Evolutionary conservation across 2,113 vertebrate species (phyloP), one percentile per base, ranked within the genome.

Genomic region (Polypterus senegalus): DNA sequence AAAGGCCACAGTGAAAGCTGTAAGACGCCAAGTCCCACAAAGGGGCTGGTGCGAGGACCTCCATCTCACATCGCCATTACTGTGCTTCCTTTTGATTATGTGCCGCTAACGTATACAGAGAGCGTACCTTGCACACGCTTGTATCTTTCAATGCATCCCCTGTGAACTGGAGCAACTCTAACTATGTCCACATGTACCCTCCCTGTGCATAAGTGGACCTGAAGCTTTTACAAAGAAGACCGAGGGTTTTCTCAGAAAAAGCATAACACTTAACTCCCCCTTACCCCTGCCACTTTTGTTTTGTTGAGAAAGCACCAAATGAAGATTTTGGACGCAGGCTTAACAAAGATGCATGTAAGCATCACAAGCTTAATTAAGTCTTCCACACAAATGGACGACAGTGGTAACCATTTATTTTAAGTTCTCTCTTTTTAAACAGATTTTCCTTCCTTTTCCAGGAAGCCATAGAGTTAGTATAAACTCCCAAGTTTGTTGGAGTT

Each of bases 61-160:
- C 27, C 27, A 27, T 27, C 27, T 27, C 27, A 27, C 27, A 27
- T 27, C 27, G 27, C 27, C 27, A 27, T 27, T 27, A 27, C 27
- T 27, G 27, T 74, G 67, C 71, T 75, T 77, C 73, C 61, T 61
- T 70, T 61, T 66, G 70, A 70, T 80, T 82, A 83, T 86, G 82
- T 86, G 82, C 77, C 76, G 71, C 78, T 77, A 78, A 72, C 58
- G 75, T 77, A 86, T 86, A 86, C 85, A 86, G 86, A 86, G 83
- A 79, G 80, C 67, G 71, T 60, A 71, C 69, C 62, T 72, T 73
- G 81, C 81, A 85, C 6, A 46, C 6, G 84, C 81, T 85, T 86
- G 86, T 83, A 86, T 80, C 83, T 70, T 63, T 57, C 78, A 68
- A 74, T 53, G 70, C 67, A 66, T 65, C 73, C 57, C 72, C 68